Conservation (phyloP, 2,888 invertebrate genomes). For the Saturnia japonica region DNA sequence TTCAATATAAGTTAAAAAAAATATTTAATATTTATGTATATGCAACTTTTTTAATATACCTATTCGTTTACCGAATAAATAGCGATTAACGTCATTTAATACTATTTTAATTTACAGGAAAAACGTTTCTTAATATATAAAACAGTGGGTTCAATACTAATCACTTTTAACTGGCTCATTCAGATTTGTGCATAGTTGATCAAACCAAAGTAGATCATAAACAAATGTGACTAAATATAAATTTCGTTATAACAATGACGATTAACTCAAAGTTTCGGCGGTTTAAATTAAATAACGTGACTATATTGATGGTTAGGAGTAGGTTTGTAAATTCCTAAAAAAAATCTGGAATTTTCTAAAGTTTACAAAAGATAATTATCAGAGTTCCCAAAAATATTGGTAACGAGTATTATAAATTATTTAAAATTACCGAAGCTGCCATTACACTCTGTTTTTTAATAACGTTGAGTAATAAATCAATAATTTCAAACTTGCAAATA, state of each 20-base stretch:
- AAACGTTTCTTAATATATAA: not conserved
- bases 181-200: not conserved
- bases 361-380: not conserved
- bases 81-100: not conserved
- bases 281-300: not conserved
- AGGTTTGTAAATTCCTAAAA: not conserved
- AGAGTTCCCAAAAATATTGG: not conserved
- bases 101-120: not conserved
- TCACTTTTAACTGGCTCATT: not conserved
- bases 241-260: not conserved
- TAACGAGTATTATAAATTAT: slow-evolving; percentile 1
- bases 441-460: not conserved
- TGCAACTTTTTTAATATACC: not conserved
- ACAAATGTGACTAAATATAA: not conserved
- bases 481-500: not conserved
- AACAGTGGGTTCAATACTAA: not conserved
- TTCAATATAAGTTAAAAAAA: not conserved
- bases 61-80: not conserved
- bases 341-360: not conserved
- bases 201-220: not conserved
- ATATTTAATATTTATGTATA: not conserved
- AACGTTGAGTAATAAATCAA: no score
- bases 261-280: not conserved
- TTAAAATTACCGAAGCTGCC: slow-evolving; percentile 27
- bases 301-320: not conserved